A percentile compares a stretch with the other conserved stretches of the same genome.
Evolutionary conservation across 2,888 invertebrate genomes (phyloP).

Genomic region (Agriotes lineatus): DNA sequence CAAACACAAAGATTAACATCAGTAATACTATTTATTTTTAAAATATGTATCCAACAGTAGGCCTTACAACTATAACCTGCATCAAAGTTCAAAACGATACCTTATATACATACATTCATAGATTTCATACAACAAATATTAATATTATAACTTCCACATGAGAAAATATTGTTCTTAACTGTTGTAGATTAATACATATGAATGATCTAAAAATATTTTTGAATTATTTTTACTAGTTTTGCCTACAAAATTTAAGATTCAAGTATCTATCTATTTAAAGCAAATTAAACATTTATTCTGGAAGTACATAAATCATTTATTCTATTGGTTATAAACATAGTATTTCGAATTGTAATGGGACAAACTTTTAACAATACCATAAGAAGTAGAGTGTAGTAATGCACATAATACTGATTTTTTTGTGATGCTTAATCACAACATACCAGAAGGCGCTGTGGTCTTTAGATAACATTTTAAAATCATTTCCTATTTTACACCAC

Average conservation of each 20-base stretch:
- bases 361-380: not conserved
- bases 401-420: slow-evolving; percentile 17
- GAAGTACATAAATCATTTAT: too few species aligned
- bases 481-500: slow-evolving; percentile 1
- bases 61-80: slow-evolving; percentile 32
- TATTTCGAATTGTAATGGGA: slow-evolving; percentile 13
- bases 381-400: not conserved
- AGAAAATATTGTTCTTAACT: slow-evolving; percentile 31
- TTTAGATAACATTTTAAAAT: not conserved
- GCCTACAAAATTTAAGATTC: not conserved
- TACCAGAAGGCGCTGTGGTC: slow-evolving; percentile 15
- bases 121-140: slow-evolving; percentile 26
- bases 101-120: slow-evolving; percentile 27
- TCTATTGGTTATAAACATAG: too few species aligned
- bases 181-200: slow-evolving; percentile 3
- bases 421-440: slow-evolving; percentile 13
- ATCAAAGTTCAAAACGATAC: slow-evolving; percentile 26
- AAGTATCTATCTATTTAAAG: not conserved
- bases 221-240: not conserved
- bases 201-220: not conserved
- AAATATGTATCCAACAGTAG: slow-evolving; percentile 37
- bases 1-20: slow-evolving; percentile 21
- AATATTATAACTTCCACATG: slow-evolving; percentile 29
- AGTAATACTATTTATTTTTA: slow-evolving; percentile 35
- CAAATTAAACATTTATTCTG: too few species aligned